Evolutionary conservation across 2,888 invertebrate genomes (phyloP), one percentile per base, ranked within the genome.

Genomic region (Nemotelus nigrinus): DNA sequence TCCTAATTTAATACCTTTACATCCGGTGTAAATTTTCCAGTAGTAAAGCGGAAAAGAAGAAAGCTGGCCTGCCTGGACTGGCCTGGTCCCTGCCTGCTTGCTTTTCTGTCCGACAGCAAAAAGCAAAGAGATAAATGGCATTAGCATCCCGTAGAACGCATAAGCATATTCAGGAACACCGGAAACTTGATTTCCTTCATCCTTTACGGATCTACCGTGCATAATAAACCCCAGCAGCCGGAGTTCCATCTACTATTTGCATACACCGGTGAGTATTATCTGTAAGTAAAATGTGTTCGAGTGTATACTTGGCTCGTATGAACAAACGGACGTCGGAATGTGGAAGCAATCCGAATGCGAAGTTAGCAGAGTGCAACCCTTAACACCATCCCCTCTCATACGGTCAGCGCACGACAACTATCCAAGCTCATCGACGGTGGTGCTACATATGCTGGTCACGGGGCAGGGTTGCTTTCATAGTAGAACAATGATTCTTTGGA

Each of bases 151-250:
- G 53, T 67, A 75, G 77, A 79, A 79, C 77, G 76, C 64, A 76
- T 79, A 78, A 79, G 76, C 78, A 79, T 79, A 79, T 79, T 79
- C 76, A 68, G 78, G 72, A 63, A 78, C 48, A 74, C 76, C 79
- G 79, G 79, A 79, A 79, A 79, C 79, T 79, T 76, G 78, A 79
- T 79, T 79, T 79, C 79, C 79, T 79, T 79, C 74, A 78, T 79
- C 74, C 67, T 79, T 79, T 78, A 53, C 74, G 78, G 78, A 72
- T 71, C 74, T 76, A 57, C 75, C 58, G 75, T 65, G 65, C 67
- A 76, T 78, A 76, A 74, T 74, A 74, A 74, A 74, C 74, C 74
- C 63, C 48, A 60, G 60, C 41, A 60, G 58, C 47, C 39, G 53
- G 8, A 8, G 41, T 41, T 60, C 63, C 41, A 39, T 60, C 60